These are phyloP conservation scores for Bimastos eiseni DNA, from an alignment of 2,888 invertebrate species.

Conservation along the genomic window DNA sequence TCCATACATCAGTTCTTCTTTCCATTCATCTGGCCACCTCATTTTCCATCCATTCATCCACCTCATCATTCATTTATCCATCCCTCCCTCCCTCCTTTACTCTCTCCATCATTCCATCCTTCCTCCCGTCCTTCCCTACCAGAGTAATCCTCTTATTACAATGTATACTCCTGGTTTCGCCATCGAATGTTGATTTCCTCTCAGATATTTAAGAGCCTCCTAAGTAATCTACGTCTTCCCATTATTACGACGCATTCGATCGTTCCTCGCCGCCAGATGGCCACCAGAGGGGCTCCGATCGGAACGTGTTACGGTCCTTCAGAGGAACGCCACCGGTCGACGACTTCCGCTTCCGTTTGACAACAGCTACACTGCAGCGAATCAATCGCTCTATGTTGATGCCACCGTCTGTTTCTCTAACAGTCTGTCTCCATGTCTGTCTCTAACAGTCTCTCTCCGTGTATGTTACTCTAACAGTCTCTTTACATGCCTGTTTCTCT, in stretches of 20 bases:
- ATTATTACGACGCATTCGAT: constrained; percentile 13
- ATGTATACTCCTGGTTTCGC: neutral
- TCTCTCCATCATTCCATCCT: neutral
- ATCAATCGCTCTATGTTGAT: neutral
- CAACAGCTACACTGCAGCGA: neutral
- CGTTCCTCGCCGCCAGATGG: neutral
- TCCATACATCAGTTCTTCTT: too few relatives aligned
- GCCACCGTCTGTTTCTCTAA: neutral
- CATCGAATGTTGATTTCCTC: neutral
- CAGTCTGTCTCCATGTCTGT: neutral
- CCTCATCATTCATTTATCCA: too few relatives aligned
- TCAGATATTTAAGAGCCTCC: neutral
- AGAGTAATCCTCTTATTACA: neutral
- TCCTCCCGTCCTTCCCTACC: neutral
- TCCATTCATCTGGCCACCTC: too few relatives aligned
- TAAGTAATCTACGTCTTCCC: constrained; percentile 2
- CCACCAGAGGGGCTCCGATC: neutral
- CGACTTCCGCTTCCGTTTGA: neutral
- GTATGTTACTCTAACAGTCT: neutral
- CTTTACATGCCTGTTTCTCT: neutral
- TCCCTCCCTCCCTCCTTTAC: too few relatives aligned
- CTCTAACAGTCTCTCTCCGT: neutral
- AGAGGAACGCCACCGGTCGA: neutral
- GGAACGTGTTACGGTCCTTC: neutral
- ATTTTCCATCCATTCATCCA: too few relatives aligned